Evolutionary conservation across 2,797 vertebrate species (phyloP), one percentile per base, ranked within the genome.

Genomic region (Rhinophrynus dorsalis): DNA sequence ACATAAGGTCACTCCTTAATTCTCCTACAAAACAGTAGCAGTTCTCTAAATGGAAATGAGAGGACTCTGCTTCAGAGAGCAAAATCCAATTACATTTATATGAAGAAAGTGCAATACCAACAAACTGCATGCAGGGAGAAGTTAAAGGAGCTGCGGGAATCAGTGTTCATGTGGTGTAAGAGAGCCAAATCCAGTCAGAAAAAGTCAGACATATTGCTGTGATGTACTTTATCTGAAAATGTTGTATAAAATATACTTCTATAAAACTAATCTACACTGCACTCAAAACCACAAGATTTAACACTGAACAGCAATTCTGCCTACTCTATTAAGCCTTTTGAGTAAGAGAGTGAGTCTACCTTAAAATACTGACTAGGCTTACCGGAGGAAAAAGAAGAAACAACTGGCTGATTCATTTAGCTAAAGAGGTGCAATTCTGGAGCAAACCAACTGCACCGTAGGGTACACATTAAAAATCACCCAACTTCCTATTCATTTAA

Each of bases 61-160:
- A 65, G 30, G 23, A 65, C 54, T 50, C 45, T 48, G 26, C 26
- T 29, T 54, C 33, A 18, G 9, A 40, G 21, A 29, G 33, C 42
- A 54, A 30, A 54, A 45, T 44, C 15, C 57, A 30, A 65, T 54
- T 40, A 38, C 15, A 42, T 54, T 65, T 57, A 21, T 17, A 45
- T n/a, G 17, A 64, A 64, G 1, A 32, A 51, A 59, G 35, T 59
- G 17, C 23, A 57, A 26, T 6, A 54, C 5, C 35, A 17, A 42
- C 37, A 59, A 37, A 27, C 35, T 59, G 62, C 61, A 51, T 72
- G 69, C 52, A 72, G 45, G 54, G 27, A 29, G 10, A 47, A 2
- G 27, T 58, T 37, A 48, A 33, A 63, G 30, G 3, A 56, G 59
- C 30, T 52, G 56, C 7, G 26, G 17, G 12, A 40, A 45, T 12